Evolutionary conservation across 2,113 vertebrate species (phyloP), one percentile per base, ranked within the genome.

Genomic region (Sturnira hondurensis): DNA sequence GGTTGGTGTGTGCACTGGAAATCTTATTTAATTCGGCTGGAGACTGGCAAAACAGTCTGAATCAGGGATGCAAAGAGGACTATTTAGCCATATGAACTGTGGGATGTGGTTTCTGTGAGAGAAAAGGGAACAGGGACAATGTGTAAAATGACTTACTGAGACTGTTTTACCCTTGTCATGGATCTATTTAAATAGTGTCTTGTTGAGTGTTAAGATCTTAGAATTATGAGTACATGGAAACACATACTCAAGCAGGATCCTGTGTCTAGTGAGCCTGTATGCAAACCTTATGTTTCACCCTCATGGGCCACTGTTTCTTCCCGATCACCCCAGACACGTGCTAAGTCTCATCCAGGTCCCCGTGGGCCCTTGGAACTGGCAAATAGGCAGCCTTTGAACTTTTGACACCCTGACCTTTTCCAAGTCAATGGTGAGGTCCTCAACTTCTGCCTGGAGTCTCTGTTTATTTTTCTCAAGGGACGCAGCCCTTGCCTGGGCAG

Each of bases 381-480:
- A 71, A 43, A 68, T 31, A 82, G 31, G 73, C 38, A 81, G 83
- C 26, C 70, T 89, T 63, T 65, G 15, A 61, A 28, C 7, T 9
- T 36, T n/a, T 93, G 84, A 2, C 71, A 92, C 90, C 90, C 82
- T 97, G 91, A 98, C 98, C 96, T 99, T 99, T 96, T 99, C 96
- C 8, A 97, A 96, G 87, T 98, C 98, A 47, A 97, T 97, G 43
- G 97, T 97, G 86, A 99, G 98, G 89, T 99, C 98, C 45, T 99
- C 97, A 15, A 97, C 98, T 97, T 98, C 97, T 36, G 98, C 98
- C 88, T 98, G 98, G 92, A 99, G 97, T 77, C 97, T 98, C 95
- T 98, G 98, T 96, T 98, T 98, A 6, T 96, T 97, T 93, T 99
- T 98, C 58, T 99, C 97, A 6, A 96, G 96, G 36, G 96, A 99